These are phyloP conservation scores for Adelosebastes latens DNA, from an alignment of 2,797 vertebrate genomes.

Conservation along the genomic window DNA sequence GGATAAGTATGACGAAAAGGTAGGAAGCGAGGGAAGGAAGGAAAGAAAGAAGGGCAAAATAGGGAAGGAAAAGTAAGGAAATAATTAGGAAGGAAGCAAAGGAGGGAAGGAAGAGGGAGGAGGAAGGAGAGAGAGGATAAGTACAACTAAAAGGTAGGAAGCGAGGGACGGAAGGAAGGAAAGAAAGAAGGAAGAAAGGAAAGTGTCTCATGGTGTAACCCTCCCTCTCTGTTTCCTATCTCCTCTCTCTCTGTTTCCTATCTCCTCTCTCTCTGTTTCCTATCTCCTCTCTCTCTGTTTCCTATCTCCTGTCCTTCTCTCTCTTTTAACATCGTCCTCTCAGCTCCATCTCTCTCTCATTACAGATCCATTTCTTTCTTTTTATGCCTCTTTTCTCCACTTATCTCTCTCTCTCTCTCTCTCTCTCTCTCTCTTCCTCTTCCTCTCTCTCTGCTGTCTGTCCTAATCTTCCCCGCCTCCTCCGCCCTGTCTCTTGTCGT, in stretches of 20 bases:
- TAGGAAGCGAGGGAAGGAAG: too few relatives aligned
- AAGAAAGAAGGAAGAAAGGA: neutral
- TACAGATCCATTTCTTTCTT: slow-evolving; percentile 53
- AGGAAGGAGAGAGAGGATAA: too few relatives aligned
- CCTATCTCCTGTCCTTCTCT: neutral
- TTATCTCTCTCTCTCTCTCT: slow-evolving; percentile 2
- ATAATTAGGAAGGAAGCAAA: too few relatives aligned
- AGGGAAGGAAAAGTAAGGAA: too few relatives aligned
- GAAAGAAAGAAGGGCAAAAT: slow-evolving; percentile 26
- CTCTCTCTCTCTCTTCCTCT: neutral
- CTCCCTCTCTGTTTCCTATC: too few relatives aligned
- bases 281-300: neutral
- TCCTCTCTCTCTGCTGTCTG: slow-evolving; percentile 12
- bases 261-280: too few relatives aligned
- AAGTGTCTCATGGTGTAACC: too few relatives aligned
- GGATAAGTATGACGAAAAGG: too few relatives aligned
- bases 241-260: too few relatives aligned
- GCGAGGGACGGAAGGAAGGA: too few relatives aligned
- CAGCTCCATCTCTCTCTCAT: slow-evolving; percentile 45
- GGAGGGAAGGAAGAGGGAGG: too few relatives aligned
- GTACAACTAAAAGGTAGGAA: too few relatives aligned
- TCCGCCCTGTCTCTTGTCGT: slow-evolving; percentile 10
- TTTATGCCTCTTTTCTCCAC: slow-evolving; percentile 9
- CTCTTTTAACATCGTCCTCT: neutral
- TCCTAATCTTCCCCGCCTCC: slow-evolving; percentile 49